Conservation (phyloP, 2,113 vertebrate genomes). For the Megalops atlanticus region DNA sequence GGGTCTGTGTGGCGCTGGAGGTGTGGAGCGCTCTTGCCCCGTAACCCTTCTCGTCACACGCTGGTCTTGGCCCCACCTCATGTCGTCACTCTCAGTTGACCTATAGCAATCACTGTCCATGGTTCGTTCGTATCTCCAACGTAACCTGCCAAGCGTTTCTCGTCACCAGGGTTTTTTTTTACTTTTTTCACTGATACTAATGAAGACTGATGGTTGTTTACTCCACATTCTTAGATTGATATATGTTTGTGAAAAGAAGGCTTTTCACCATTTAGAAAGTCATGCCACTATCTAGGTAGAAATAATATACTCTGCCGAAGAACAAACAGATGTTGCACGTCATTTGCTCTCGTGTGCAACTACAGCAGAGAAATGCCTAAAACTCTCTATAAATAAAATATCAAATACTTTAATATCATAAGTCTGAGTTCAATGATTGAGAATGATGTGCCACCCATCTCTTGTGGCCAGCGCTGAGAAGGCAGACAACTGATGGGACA, state of each 20-base stretch:
- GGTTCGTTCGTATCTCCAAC: background rate
- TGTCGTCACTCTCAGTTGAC: background rate
- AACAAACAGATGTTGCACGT: slow-evolving; percentile 28
- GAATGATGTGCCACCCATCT: background rate
- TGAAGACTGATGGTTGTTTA: slow-evolving; percentile 13
- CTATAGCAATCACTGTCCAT: background rate
- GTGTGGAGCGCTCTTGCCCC: background rate
- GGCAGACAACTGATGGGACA: background rate
- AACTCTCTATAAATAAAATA: slow-evolving; percentile 23
- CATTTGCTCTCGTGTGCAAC: slow-evolving; percentile 30
- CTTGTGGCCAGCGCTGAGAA: slow-evolving; percentile 12
- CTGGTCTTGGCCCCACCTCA: background rate
- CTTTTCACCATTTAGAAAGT: slow-evolving; percentile 7
- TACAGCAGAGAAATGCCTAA: slow-evolving; percentile 20
- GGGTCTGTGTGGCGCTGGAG: background rate
- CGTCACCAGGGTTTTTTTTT: background rate
- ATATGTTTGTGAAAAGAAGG: slow-evolving; percentile 16
- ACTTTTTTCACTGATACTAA: background rate
- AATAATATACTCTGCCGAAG: slow-evolving; percentile 25
- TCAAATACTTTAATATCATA: slow-evolving; percentile 17
- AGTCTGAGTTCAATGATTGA: slow-evolving; percentile 11
- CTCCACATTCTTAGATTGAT: slow-evolving; percentile 16
- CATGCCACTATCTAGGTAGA: slow-evolving; percentile 30
- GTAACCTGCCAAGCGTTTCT: background rate
- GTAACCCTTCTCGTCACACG: background rate